These are phyloP conservation scores for Ophiodon elongatus DNA, from an alignment of 2,113 vertebrate genomes.

Conservation along the genomic window DNA sequence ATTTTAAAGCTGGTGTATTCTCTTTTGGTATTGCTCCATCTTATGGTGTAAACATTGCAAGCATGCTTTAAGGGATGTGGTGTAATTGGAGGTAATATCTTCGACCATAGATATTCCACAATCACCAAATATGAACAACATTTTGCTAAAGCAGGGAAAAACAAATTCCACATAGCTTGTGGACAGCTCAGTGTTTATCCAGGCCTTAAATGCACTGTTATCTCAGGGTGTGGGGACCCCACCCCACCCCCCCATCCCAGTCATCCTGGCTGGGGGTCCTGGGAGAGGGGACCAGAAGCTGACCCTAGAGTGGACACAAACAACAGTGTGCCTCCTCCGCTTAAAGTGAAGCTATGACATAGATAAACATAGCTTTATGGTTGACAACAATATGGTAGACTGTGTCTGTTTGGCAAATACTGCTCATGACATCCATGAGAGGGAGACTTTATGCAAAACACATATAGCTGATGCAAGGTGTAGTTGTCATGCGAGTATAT, in stretches of 20 bases:
- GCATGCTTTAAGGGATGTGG: constrained; percentile 34
- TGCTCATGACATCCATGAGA: neutral
- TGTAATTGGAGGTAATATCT: constrained; percentile 21
- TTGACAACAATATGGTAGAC: constrained; percentile 42
- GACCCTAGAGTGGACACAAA: constrained; percentile 64
- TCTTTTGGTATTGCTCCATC: constrained; percentile 14
- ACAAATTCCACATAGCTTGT: constrained; percentile 57
- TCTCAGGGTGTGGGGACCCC: constrained; percentile 77
- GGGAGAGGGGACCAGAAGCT: constrained; percentile 74
- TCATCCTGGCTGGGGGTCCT: constrained; percentile 73
- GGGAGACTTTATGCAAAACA: constrained; percentile 4
- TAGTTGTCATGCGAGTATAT: constrained; percentile 10
- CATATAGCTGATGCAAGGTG: neutral
- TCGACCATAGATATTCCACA: constrained; percentile 22
- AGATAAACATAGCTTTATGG: constrained; percentile 39
- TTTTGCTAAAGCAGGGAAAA: constrained; percentile 59
- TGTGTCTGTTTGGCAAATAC: neutral
- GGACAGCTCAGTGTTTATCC: constrained; percentile 69
- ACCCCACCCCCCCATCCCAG: constrained; percentile 51
- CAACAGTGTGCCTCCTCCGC: constrained; percentile 32
- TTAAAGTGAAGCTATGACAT: constrained; percentile 30
- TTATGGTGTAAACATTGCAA: constrained; percentile 18
- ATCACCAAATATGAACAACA: constrained; percentile 52
- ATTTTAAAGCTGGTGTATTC: neutral
- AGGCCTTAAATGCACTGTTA: constrained; percentile 73